Conservation (phyloP, 2,888 invertebrate genomes). For the Sphaerophoria taeniata region DNA sequence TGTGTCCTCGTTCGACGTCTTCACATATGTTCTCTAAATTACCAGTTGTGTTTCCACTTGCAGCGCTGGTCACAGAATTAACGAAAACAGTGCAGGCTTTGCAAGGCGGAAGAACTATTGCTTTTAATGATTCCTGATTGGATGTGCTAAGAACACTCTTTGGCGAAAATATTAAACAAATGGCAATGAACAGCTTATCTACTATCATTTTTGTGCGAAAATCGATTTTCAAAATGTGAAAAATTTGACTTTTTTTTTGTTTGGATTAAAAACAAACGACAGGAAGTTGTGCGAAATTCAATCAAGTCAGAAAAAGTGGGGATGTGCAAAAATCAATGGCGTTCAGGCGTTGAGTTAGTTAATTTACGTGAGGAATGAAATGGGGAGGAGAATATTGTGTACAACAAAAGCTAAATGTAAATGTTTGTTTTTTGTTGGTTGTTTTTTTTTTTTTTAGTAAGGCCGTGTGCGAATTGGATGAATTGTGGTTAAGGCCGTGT, state of each 20-base stretch:
- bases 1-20: constrained; percentile 88
- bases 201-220: constrained; percentile 32
- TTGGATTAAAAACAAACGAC: constrained; percentile 35
- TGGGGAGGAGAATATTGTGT: neutral
- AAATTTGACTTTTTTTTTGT: constrained; percentile 35
- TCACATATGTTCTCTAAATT: constrained; percentile 94
- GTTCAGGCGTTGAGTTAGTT: constrained; percentile 17
- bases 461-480: no score
- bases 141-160: constrained; percentile 5
- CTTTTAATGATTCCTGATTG: constrained; percentile 74
- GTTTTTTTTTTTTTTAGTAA: no score
- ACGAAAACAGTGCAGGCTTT: constrained; percentile 89
- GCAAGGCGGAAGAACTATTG: constrained; percentile 88
- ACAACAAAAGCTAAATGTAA: no score
- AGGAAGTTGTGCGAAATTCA: constrained; percentile 54
- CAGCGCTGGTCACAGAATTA: constrained; percentile 86
- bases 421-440: no score
- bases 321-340: constrained; percentile 50
- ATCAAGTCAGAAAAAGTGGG: constrained; percentile 11
- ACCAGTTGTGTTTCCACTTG: constrained; percentile 93
- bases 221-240: neutral
- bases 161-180: constrained; percentile 31
- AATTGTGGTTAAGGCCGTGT: no score
- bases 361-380: neutral
- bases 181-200: constrained; percentile 23